phyloP scores from a whole-genome alignment of 1,140 invertebrate genomes.

The Agraylea sexmaculata region DNA sequence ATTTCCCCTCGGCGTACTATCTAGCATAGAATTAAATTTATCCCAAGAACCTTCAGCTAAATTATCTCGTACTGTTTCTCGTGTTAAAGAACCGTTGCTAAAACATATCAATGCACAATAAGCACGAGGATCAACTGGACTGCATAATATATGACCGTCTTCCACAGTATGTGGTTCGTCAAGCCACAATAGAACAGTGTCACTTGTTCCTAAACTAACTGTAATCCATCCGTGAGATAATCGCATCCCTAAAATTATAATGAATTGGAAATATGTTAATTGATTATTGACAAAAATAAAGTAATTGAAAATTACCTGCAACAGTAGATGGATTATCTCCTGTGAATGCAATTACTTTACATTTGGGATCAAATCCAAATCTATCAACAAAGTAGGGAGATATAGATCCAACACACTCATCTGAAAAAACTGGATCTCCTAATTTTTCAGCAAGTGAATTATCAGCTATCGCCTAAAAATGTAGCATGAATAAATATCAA shows the following conservation, averaged over 20 bases:
- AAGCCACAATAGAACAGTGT: constrained; percentile 79
- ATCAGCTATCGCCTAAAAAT: constrained; percentile 49
- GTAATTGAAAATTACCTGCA: constrained; percentile 45
- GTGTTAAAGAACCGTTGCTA: constrained; percentile 85
- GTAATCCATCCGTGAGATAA: constrained; percentile 71
- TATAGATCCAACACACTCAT: constrained; percentile 57
- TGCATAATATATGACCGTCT: constrained; percentile 78
- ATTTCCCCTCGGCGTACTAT: constrained; percentile 79
- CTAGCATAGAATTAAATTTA: constrained; percentile 70
- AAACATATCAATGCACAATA: constrained; percentile 92
- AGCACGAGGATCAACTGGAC: constrained; percentile 60
- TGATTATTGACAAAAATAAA: constrained; percentile 7
- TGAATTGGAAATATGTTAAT: constrained; percentile 8
- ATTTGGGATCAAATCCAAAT: constrained; percentile 71
- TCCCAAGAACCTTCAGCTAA: constrained; percentile 72
- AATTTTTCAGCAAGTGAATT: constrained; percentile 56
- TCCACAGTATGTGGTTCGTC: constrained; percentile 49
- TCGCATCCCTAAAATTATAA: constrained; percentile 54
- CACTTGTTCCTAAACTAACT: constrained; percentile 86
- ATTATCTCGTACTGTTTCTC: constrained; percentile 70
- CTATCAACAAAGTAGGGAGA: constrained; percentile 69
- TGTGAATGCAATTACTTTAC: constrained; percentile 78
- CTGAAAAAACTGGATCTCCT: constrained; percentile 57
- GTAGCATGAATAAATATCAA: constrained; percentile 6
- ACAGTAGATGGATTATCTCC: constrained; percentile 88